Base-by-base conservation (phyloP, 2,888 invertebrate species). In the Coenonympha arcania region DNA sequence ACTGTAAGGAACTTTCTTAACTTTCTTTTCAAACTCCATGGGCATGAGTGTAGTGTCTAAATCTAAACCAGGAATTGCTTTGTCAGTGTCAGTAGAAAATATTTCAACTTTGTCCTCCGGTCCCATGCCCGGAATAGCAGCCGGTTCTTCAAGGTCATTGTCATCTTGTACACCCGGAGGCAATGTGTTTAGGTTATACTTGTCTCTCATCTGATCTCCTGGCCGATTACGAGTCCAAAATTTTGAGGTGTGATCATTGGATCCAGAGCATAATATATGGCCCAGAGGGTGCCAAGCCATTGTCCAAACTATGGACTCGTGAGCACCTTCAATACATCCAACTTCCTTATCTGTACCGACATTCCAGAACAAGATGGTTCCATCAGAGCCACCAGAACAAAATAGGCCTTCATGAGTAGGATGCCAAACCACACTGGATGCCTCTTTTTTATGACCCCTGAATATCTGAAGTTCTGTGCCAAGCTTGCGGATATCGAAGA, bases 161-260 rank as follows among this genome's bases (percentile, higher is more conserved):
- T 84, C 83, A 73, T 84, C 84, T 59, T 85, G 88, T 18, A 89
- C 87, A 52, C 95, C 95, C 42, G 93, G 92, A 15, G 96, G 95
- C 52, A 96, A 82, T 9, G 95, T 96, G 72, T 98, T 98, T 55
- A 98, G 87, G 79, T 98, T 97, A 78, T 98, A 99, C 81, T 98
- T 97, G 76, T 99, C 99, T 70, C 98, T 91, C 96, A 99, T 98
- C 50, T 93, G 90, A 86, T 99, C 99, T 15, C 99, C 99, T 0
- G 99, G 99, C 40, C 99, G 90, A 82, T 99, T 99, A 56, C 99
- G 88, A 1, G 99, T 98, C 99, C 99, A 99, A 85, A 99, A 99
- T 84, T 99, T 99, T 18, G 93, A 95, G 19, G 98, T 96, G 69
- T 99, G 99, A 82, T 99, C 99, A 83, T 99, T 99, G n/a, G 99